These are phyloP conservation scores for Zophobas morio DNA, from an alignment of 1,140 invertebrate species.

Conservation along the genomic window DNA sequence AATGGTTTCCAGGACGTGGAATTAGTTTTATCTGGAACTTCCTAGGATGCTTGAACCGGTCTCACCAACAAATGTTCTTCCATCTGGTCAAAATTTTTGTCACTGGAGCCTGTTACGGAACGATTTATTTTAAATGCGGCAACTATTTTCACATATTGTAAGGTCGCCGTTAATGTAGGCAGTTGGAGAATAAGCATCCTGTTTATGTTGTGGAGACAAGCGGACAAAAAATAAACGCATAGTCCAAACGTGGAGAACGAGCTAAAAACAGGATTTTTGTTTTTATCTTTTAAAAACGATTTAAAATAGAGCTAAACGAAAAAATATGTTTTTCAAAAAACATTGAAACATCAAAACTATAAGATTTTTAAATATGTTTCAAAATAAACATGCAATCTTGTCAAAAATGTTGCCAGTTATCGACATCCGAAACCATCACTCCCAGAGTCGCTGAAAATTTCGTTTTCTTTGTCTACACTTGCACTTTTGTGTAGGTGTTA, in stretches of 20 bases:
- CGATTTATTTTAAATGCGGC: neutral
- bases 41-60: constrained; percentile 22
- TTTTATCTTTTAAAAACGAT: no score
- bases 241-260: neutral
- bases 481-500: constrained; percentile 50
- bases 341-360: no score
- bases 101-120: neutral
- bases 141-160: constrained; percentile 37
- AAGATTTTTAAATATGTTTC: no score
- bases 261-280: no score
- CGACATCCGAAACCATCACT: neutral
- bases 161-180: constrained; percentile 19
- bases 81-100: constrained; percentile 19
- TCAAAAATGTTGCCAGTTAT: constrained; percentile 4
- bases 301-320: no score
- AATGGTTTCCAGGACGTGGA: constrained; percentile 7
- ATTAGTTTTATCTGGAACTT: constrained; percentile 12
- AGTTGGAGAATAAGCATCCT: neutral
- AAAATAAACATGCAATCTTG: neutral
- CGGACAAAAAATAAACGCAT: neutral
- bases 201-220: constrained; percentile 1
- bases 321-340: no score
- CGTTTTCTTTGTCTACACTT: constrained; percentile 37
- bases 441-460: constrained; percentile 26
- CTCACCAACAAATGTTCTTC: constrained; percentile 19